Conservation (phyloP, 2,113 vertebrate genomes). For the Saguinus midas region DNA sequence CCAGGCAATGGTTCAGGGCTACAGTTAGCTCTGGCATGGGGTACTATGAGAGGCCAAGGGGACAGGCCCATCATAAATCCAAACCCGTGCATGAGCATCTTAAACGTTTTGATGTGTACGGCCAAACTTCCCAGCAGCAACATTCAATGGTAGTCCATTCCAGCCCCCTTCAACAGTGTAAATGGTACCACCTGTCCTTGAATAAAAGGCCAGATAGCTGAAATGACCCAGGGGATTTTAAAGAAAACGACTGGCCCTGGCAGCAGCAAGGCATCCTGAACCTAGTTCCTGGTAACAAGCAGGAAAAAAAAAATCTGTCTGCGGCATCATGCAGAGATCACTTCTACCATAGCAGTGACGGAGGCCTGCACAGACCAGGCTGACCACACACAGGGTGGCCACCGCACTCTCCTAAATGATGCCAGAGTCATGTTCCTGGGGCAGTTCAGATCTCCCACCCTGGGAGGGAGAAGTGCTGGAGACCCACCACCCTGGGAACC, state of each 20-base stretch:
- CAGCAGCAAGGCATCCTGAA: neutral
- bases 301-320: neutral
- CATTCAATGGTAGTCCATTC: rapidly evolving
- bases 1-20: neutral
- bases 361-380: rapidly evolving
- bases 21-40: neutral
- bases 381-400: no score
- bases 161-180: neutral
- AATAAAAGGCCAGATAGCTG: neutral
- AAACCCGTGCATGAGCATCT: neutral
- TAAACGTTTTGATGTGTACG: neutral
- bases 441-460: neutral
- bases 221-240: neutral
- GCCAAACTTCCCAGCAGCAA: neutral
- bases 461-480: neutral
- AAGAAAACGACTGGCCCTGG: neutral
- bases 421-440: rapidly evolving
- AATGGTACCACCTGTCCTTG: neutral
- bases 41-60: constrained; percentile 25
- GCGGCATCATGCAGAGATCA: neutral
- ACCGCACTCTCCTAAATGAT: no score
- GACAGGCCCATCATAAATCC: constrained; percentile 28
- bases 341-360: neutral
- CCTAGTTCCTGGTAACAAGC: neutral
- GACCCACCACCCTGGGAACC: neutral